Conservation (phyloP, 2,888 invertebrate species). For the Apamea epomidion region DNA sequence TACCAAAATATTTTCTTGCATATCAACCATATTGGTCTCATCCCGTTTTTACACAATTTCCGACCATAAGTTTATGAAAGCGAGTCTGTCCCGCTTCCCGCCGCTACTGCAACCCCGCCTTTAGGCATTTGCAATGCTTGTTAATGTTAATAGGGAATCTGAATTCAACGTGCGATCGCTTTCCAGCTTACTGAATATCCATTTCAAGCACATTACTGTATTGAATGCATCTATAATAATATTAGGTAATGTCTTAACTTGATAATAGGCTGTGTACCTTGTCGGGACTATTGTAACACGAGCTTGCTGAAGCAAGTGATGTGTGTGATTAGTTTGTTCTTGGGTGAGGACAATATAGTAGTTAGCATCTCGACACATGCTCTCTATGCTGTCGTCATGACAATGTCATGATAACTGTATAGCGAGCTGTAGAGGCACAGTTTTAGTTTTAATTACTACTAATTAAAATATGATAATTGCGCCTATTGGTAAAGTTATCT, state of each 20-base stretch:
- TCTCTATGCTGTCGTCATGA: background rate
- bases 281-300: background rate
- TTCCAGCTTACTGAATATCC: slow-evolving; percentile 83
- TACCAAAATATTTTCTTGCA: background rate
- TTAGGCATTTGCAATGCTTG: slow-evolving; percentile 78
- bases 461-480: background rate
- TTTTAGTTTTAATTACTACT: background rate
- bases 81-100: slow-evolving; percentile 28
- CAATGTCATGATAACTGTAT: background rate
- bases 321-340: slow-evolving; percentile 1
- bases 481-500: background rate
- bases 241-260: slow-evolving; percentile 62
- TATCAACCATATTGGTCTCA: background rate
- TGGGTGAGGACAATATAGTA: background rate
- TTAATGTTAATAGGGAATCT: slow-evolving; percentile 84
- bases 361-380: background rate
- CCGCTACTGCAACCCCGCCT: slow-evolving; percentile 54
- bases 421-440: background rate
- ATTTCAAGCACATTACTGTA: slow-evolving; percentile 76
- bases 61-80: background rate
- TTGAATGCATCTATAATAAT: slow-evolving; percentile 75
- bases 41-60: background rate
- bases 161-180: slow-evolving; percentile 82
- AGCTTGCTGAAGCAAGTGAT: background rate
- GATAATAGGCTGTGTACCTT: slow-evolving; percentile 43